phyloP scores from a whole-genome alignment of 2,888 invertebrate genomes.

The Gari tellinella region DNA sequence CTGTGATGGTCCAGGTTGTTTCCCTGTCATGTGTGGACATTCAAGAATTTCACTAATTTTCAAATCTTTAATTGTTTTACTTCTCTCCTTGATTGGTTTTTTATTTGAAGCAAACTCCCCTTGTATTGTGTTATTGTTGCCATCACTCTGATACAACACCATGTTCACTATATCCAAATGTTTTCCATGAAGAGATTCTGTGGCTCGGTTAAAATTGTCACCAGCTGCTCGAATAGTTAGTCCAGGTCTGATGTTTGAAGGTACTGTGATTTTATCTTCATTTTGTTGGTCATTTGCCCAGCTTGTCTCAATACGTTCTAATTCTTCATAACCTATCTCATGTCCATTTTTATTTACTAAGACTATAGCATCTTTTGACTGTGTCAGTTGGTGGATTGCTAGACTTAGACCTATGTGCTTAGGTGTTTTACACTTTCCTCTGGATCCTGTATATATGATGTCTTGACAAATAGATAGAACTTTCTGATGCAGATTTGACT shows the following conservation, averaged over 20 bases:
- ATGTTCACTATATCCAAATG: conserved; percentile 8
- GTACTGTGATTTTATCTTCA: not conserved
- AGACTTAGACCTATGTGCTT: conserved; percentile 30
- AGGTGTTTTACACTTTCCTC: conserved; percentile 33
- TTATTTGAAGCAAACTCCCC: conserved; percentile 5
- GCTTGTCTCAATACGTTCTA: too few species aligned
- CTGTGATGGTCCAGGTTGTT: too few species aligned
- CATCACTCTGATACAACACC: conserved; percentile 35
- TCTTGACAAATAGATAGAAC: conserved; percentile 26
- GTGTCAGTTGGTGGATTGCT: conserved; percentile 27
- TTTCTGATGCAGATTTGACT: conserved; percentile 13
- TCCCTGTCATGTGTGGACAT: not conserved
- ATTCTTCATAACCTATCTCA: too few species aligned
- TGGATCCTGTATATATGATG: conserved; percentile 16
- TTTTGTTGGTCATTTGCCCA: too few species aligned
- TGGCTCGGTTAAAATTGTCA: conserved; percentile 31
- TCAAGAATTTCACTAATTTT: conserved; percentile 4
- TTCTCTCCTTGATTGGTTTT: not conserved
- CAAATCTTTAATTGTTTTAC: not conserved
- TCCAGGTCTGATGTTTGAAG: conserved; percentile 24
- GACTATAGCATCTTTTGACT: conserved; percentile 22
- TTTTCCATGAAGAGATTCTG: conserved; percentile 18
- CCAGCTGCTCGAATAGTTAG: conserved; percentile 15
- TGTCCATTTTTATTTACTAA: conserved; percentile 22
- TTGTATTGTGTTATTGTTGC: not conserved